Percentiles rank a stretch among this genome's conserved stretches.
Conservation (phyloP, 2,888 invertebrate species). For the Eupsilia transversa region DNA sequence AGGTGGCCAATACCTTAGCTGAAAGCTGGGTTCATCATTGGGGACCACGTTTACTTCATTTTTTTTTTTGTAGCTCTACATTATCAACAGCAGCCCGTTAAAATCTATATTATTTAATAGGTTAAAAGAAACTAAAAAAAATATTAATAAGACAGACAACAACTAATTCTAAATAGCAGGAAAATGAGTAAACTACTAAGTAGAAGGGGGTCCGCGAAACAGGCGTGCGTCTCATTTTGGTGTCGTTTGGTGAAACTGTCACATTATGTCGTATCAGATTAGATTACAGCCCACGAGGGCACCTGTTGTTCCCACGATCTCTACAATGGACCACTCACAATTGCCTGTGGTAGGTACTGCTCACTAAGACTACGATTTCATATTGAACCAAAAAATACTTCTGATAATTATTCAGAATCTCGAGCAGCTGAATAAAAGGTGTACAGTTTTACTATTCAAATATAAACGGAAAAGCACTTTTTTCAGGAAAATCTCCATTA, state of each 20-base stretch:
- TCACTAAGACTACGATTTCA: neutral
- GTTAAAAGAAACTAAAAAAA: neutral
- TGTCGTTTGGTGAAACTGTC: conserved; percentile 73
- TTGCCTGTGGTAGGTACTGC: conserved; percentile 1
- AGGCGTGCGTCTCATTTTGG: conserved; percentile 53
- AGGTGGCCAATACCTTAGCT: neutral
- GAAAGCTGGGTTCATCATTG: neutral
- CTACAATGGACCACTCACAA: conserved; percentile 24
- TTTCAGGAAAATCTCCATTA: neutral
- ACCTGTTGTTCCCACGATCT: conserved; percentile 78
- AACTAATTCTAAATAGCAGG: conserved; percentile 3
- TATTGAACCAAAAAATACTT: neutral
- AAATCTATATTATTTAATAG: neutral
- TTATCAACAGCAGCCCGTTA: neutral
- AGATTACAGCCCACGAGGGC: conserved; percentile 75
- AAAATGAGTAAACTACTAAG: neutral
- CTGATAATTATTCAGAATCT: neutral
- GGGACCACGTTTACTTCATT: neutral
- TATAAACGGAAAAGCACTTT: neutral
- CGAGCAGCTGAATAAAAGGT: neutral
- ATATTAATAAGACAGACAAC: neutral
- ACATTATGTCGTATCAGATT: conserved; percentile 74
- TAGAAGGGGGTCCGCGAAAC: conserved; percentile 34
- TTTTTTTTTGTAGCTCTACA: neutral
- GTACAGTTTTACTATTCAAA: neutral